phyloP scores from a whole-genome alignment of 2,888 invertebrate genomes.

The Mechanitis messenoides region DNA sequence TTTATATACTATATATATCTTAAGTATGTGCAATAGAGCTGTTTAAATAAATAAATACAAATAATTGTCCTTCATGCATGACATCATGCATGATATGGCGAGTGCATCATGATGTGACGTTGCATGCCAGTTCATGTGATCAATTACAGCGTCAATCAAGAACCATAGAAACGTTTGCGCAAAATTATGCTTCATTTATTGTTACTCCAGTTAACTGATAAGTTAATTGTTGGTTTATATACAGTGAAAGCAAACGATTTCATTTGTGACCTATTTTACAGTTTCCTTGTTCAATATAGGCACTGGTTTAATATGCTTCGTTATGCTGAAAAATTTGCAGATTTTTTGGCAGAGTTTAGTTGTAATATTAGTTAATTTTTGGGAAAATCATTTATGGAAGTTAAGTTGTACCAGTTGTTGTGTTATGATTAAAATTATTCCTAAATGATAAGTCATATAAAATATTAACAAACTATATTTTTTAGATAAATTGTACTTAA shows the following conservation, averaged over 20 bases:
- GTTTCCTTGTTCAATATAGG: constrained; percentile 2
- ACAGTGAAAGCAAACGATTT: constrained; percentile 13
- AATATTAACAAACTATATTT: too few relatives aligned
- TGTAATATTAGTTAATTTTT: too few relatives aligned
- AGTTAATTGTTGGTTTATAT: constrained; percentile 6
- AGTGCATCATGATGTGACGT: not conserved
- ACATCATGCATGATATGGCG: not conserved
- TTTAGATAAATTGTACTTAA: too few relatives aligned
- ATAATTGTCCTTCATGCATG: not conserved
- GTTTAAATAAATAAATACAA: too few relatives aligned
- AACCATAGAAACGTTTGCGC: not conserved
- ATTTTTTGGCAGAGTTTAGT: too few relatives aligned
- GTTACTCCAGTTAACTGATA: constrained; percentile 7
- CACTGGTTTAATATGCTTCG: not conserved
- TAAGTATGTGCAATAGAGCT: too few relatives aligned
- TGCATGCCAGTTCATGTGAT: not conserved
- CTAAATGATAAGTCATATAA: too few relatives aligned
- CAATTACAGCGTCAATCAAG: constrained; percentile 3
- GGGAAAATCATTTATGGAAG: too few relatives aligned
- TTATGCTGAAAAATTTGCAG: not conserved
- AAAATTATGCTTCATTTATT: constrained; percentile 9
- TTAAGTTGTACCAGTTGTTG: too few relatives aligned
- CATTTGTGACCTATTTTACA: constrained; percentile 14
- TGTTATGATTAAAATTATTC: too few relatives aligned
- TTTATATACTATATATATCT: too few relatives aligned